Evolutionary conservation across 2,888 invertebrate genomes (phyloP).

Genomic region (Capitulum mitella): DNA sequence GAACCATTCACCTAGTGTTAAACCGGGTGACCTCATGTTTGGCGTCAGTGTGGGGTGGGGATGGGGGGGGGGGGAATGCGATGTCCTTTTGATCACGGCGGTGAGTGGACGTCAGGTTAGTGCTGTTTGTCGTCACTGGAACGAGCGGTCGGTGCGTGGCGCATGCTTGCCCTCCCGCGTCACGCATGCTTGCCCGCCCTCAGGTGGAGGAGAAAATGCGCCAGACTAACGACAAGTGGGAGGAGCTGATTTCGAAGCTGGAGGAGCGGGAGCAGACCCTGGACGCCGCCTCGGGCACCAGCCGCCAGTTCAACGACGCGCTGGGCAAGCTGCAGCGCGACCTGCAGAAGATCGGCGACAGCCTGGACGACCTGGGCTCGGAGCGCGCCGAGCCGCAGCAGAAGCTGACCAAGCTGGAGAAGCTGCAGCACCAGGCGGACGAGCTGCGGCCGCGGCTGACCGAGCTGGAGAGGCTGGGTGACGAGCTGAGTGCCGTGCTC

Average conservation of each 20-base stretch:
- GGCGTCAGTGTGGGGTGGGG: too few relatives aligned
- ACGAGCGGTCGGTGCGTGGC: too few relatives aligned
- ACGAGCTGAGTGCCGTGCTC: constrained; percentile 69
- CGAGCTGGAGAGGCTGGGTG: constrained; percentile 84
- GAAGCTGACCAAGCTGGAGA: constrained; percentile 75
- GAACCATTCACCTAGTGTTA: too few relatives aligned
- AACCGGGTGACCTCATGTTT: too few relatives aligned
- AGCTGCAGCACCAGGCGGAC: constrained; percentile 77
- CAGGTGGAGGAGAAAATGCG: constrained; percentile 62
- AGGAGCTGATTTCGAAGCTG: constrained; percentile 66
- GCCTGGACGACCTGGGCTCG: constrained; percentile 69
- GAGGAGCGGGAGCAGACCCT: constrained; percentile 79
- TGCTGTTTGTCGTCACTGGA: too few relatives aligned
- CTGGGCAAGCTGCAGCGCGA: constrained; percentile 74
- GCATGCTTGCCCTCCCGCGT: too few relatives aligned
- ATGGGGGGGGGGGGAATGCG: too few relatives aligned
- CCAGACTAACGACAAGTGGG: constrained; percentile 64
- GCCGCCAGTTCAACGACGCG: constrained; percentile 84
- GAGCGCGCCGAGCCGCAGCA: constrained; percentile 74
- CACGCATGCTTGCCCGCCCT: too few relatives aligned
- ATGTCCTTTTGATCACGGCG: too few relatives aligned
- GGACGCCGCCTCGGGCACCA: constrained; percentile 85
- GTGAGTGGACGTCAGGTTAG: too few relatives aligned
- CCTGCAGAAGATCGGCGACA: constrained; percentile 77
- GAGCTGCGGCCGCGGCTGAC: constrained; percentile 79